These are phyloP conservation scores for Leptinotarsa lineolata DNA, from an alignment of 1,140 invertebrate genomes.

Conservation along the genomic window DNA sequence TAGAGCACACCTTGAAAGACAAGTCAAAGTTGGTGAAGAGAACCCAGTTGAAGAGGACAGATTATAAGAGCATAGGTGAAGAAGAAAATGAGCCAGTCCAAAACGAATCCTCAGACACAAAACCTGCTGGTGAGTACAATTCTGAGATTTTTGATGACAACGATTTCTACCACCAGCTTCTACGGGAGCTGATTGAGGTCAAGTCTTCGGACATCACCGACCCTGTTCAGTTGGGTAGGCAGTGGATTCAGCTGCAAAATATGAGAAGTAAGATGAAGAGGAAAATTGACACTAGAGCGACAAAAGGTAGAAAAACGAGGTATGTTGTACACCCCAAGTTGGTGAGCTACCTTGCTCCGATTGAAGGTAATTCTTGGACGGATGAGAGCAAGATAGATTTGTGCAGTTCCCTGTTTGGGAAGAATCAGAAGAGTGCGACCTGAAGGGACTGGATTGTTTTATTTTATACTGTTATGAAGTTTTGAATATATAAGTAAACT, in stretches of 20 bases:
- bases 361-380: slow-evolving; percentile 70
- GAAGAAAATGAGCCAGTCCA: slow-evolving; percentile 49
- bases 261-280: slow-evolving; percentile 87
- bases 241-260: slow-evolving; percentile 91
- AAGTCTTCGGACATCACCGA: slow-evolving; percentile 83
- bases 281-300: slow-evolving; percentile 88
- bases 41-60: slow-evolving; percentile 80
- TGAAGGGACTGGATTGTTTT: neutral
- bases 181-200: slow-evolving; percentile 89
- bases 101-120: slow-evolving; percentile 42
- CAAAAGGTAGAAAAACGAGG: slow-evolving; percentile 88
- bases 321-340: slow-evolving; percentile 90
- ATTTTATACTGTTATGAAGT: no score
- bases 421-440: slow-evolving; percentile 23
- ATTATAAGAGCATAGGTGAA: slow-evolving; percentile 73
- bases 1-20: slow-evolving; percentile 82
- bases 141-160: slow-evolving; percentile 93
- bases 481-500: no score
- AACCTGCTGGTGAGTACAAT: slow-evolving; percentile 68
- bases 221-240: slow-evolving; percentile 77
- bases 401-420: slow-evolving; percentile 81
- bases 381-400: slow-evolving; percentile 81
- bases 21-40: slow-evolving; percentile 74
- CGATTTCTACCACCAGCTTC: slow-evolving; percentile 94
- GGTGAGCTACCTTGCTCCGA: slow-evolving; percentile 92